Evolutionary conservation across 2,888 invertebrate genomes (phyloP).

Genomic region (Cinara cedri): DNA sequence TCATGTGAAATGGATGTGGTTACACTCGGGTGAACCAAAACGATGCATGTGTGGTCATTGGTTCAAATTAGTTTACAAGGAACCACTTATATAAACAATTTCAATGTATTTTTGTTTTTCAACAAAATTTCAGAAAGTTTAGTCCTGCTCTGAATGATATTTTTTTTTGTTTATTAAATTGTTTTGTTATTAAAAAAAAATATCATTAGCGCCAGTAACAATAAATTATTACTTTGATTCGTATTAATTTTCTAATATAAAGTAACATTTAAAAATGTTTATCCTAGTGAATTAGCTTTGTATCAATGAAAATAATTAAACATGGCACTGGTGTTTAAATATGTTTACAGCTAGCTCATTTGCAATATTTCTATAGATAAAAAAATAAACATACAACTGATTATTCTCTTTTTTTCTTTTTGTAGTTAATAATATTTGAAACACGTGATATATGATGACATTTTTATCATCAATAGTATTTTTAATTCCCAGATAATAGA

Average conservation of each 20-base stretch:
- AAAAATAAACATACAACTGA: constrained; percentile 9
- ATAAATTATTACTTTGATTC: constrained; percentile 39
- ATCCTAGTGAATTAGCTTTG: constrained; percentile 12
- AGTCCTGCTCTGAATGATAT: constrained; percentile 43
- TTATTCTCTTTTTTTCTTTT: background rate
- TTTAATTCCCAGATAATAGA: too few species aligned
- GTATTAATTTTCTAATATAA: constrained; percentile 6
- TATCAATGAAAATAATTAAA: background rate
- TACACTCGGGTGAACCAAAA: constrained; percentile 84
- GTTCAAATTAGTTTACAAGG: constrained; percentile 76
- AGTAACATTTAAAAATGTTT: constrained; percentile 22
- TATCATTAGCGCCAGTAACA: constrained; percentile 32
- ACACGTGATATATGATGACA: too few species aligned
- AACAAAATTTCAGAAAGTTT: constrained; percentile 31
- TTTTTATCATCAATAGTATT: too few species aligned
- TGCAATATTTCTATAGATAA: background rate
- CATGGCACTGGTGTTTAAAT: background rate
- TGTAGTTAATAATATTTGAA: background rate
- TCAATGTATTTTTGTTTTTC: constrained; percentile 25
- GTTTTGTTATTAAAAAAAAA: constrained; percentile 47
- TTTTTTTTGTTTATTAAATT: constrained; percentile 47
- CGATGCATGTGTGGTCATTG: constrained; percentile 96
- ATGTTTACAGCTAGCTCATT: background rate
- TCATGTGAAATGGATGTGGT: constrained; percentile 92
- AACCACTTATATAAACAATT: constrained; percentile 56